Evolutionary conservation across 1,140 invertebrate species (phyloP).

Genomic region (Diorhabda elongata): DNA sequence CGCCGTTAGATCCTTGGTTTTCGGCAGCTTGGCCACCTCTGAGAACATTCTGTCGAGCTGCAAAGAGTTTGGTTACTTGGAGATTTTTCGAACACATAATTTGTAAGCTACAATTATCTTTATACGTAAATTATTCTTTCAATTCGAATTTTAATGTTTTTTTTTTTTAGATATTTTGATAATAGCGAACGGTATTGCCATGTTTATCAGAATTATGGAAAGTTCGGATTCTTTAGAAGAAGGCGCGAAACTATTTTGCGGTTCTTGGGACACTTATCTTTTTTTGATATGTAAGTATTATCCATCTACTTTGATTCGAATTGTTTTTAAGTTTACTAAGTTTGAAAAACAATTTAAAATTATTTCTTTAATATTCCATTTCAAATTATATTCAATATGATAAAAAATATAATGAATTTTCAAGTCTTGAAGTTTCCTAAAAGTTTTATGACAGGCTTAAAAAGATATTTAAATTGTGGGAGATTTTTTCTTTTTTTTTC

Average conservation of each 20-base stretch:
- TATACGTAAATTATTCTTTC: background rate
- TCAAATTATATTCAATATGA: background rate
- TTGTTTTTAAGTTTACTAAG: background rate
- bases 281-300: slow-evolving; percentile 62
- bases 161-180: slow-evolving; percentile 58
- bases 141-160: background rate
- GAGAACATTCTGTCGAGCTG: slow-evolving; percentile 58
- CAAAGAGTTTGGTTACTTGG: slow-evolving; percentile 63
- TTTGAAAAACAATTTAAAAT: background rate
- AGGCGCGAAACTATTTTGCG: slow-evolving; percentile 60
- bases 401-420: background rate
- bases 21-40: slow-evolving; percentile 56
- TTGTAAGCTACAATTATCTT: slow-evolving; percentile 55
- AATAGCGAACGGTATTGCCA: slow-evolving; percentile 63
- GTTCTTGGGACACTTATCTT: slow-evolving; percentile 70
- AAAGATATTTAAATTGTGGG: too few relatives aligned
- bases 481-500: too few relatives aligned
- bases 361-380: background rate
- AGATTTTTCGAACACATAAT: slow-evolving; percentile 68
- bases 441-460: too few relatives aligned
- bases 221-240: slow-evolving; percentile 51
- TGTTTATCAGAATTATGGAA: slow-evolving; percentile 58
- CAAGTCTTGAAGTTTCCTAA: too few relatives aligned
- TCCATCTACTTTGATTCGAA: background rate
- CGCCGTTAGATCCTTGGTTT: slow-evolving; percentile 68